Evolutionary conservation across 2,797 vertebrate species (phyloP), one percentile per base, ranked within the genome.

Genomic region (Cynopterus sphinx): DNA sequence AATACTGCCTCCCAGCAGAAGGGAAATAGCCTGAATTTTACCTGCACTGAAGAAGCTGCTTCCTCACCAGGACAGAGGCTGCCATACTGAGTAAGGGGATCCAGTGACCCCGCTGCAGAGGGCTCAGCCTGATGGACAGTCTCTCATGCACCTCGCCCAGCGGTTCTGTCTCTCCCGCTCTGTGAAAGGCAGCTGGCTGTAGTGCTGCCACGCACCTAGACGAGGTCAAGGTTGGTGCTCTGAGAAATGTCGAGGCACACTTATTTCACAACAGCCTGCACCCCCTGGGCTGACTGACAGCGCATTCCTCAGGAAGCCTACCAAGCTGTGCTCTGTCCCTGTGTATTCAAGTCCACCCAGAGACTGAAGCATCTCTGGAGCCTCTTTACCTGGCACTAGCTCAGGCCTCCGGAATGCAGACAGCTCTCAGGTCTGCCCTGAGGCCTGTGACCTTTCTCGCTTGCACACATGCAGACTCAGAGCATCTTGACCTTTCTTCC

Each of bases 171-270:
- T 92, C 46, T 61, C 1, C 0, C 11, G 19, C 71, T 90, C 55
- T 93, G 59, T 90, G 71, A 57, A 49, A 92, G 41, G 33, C 74
- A 63, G 17, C 82, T 86, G 82, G 65, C 57, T 28, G 53, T 22
- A 65, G 73, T 51, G 67, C 67, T 31, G 26, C 75, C 51, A 0
- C 16, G 0, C 19, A 36, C 43, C 43, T 36, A 10, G 28, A 8
- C 3, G 6, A 36, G 61, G 68, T 61, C 63, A 33, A 24, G 53
- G 67, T 91, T 13, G 51, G 43, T 49, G 55, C 21, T 82, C 6
- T 0, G 0, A 49, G 70, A 75, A 82, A 67, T 8, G 33, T 22
- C 33, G 28, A 39, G 46, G 82, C 12, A 10, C 2, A 12, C 22
- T 78, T 67, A 7, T 6, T 75, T 43, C 79, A 3, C 24, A 36